Percentiles rank a stretch among this genome's conserved stretches.
Conservation (phyloP, 2,797 vertebrate species). For the Galaxias olidus region DNA sequence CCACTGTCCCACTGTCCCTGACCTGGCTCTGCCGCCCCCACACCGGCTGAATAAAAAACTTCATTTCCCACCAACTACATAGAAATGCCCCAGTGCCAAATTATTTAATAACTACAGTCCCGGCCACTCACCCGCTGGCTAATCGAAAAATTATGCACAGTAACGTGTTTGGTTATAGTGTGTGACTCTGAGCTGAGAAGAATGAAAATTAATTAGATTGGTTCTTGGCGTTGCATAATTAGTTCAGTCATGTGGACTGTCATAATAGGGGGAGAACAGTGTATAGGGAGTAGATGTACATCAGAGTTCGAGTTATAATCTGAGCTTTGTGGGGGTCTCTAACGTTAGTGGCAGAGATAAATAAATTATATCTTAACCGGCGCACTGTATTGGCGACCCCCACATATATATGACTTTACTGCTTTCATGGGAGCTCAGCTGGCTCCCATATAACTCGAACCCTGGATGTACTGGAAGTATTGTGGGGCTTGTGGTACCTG, state of each 20-base stretch:
- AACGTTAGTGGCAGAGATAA: too few relatives aligned
- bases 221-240: background rate
- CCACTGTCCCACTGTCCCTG: background rate
- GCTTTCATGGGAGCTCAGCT: too few relatives aligned
- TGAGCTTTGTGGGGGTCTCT: too few relatives aligned
- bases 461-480: too few relatives aligned
- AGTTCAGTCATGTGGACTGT: too few relatives aligned
- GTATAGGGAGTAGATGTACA: too few relatives aligned
- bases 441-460: too few relatives aligned
- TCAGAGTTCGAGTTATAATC: too few relatives aligned
- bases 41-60: background rate
- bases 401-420: too few relatives aligned
- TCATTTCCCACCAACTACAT: background rate
- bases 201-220: background rate
- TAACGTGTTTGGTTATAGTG: background rate
- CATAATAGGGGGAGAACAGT: too few relatives aligned
- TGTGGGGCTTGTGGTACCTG: constrained; percentile 51
- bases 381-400: too few relatives aligned
- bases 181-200: constrained; percentile 2
- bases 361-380: too few relatives aligned
- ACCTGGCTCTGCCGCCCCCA: background rate
- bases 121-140: background rate
- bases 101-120: background rate
- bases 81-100: background rate
- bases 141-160: background rate